These are phyloP conservation scores for Leucoraja erinaceus DNA, from an alignment of 2,113 vertebrate genomes.

Conservation along the genomic window DNA sequence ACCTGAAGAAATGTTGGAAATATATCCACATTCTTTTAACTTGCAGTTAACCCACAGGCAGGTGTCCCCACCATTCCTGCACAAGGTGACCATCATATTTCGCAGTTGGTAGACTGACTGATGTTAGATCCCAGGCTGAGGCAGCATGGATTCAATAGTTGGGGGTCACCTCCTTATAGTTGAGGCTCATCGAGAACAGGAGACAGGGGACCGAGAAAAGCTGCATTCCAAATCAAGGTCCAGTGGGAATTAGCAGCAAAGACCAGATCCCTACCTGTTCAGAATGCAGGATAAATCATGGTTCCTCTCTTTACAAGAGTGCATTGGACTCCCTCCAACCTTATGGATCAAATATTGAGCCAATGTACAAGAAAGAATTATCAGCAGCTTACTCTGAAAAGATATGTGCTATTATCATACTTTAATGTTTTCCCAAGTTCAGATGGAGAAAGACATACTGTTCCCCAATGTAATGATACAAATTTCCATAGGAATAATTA, in stretches of 20 bases:
- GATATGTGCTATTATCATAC: neutral
- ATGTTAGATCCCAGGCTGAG: neutral
- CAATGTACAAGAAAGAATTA: neutral
- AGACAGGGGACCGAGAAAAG: neutral
- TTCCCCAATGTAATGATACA: neutral
- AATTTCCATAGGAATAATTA: neutral
- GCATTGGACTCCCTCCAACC: neutral
- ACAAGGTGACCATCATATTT: neutral
- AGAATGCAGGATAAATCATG: neutral
- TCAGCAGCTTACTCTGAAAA: neutral
- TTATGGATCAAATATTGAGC: neutral
- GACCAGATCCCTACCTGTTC: neutral
- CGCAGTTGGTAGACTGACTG: neutral
- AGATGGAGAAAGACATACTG: neutral
- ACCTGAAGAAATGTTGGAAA: neutral
- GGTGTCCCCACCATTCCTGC: neutral
- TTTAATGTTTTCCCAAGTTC: no score
- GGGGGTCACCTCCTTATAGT: neutral
- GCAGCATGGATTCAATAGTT: neutral
- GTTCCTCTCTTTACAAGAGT: neutral
- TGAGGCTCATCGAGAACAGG: neutral
- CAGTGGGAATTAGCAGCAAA: neutral
- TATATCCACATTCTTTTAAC: neutral
- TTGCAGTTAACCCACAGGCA: neutral
- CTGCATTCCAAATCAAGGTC: neutral